Evolutionary conservation across 2,888 invertebrate species (phyloP), one percentile per base, ranked within the genome.

Genomic region (Idaea straminata): DNA sequence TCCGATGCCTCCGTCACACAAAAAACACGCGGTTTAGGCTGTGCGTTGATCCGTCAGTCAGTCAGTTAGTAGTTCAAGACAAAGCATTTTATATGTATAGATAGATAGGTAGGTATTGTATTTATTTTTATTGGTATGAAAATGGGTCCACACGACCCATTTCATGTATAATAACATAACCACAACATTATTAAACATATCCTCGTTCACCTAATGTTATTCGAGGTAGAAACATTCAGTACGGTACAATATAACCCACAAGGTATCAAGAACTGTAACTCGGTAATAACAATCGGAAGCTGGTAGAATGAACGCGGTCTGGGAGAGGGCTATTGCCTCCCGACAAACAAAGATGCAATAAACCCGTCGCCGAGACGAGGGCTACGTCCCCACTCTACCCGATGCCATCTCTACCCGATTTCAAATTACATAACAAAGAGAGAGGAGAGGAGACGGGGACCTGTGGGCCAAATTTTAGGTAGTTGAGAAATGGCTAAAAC

Each of bases 331-430:
- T 88, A 87, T 89, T 88, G 89, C 85, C 82, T 80, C 77, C 77
- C 77, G 80, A 81, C 86, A 89, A 90, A 90, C 87, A 91, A 79
- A 86, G 85, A 87, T 86, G 89, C 89, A 91, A 91, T 90, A 91
- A 89, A 88, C 84, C 83, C 80, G 81, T 83, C 85, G 85, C 77
- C 79, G 38, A 38, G 38, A 38, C 36, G 36, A 36, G 36, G n/a
- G n/a, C n/a, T n/a, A n/a, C n/a, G n/a, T n/a, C n/a, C n/a, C n/a
- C n/a, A n/a, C n/a, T n/a, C n/a, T n/a, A n/a, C n/a, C n/a, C n/a
- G n/a, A n/a, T n/a, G n/a, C n/a, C n/a, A n/a, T n/a, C n/a, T n/a
- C n/a, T n/a, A n/a, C n/a, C n/a, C n/a, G n/a, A n/a, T n/a, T n/a
- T n/a, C n/a, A n/a, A n/a, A n/a, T n/a, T n/a, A n/a, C n/a, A n/a